Percentiles rank a stretch among this genome's conserved stretches.
Conservation (phyloP, 1,140 invertebrate genomes). For the Periplaneta americana region DNA sequence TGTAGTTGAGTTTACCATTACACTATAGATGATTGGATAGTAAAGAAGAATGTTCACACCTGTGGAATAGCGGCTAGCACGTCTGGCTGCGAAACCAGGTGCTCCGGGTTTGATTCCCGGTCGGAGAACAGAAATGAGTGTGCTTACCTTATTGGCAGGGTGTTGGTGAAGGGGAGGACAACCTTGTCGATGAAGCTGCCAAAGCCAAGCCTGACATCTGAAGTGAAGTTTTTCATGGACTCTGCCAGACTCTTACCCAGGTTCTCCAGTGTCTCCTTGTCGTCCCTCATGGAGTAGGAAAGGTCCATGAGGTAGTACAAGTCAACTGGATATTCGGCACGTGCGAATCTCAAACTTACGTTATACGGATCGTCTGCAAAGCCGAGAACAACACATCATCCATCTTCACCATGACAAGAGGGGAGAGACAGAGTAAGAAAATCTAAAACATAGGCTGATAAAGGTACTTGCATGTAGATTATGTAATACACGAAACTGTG, state of each 20-base stretch:
- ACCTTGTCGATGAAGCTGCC: not conserved
- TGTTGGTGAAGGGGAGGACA: not conserved
- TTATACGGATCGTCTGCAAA: not conserved
- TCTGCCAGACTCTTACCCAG: conserved; percentile 57
- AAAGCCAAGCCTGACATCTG: not conserved
- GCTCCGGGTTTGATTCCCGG: too few relatives aligned
- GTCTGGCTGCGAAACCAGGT: too few relatives aligned
- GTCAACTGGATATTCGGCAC: conserved; percentile 71
- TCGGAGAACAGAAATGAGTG: too few relatives aligned
- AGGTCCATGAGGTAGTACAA: conserved; percentile 90
- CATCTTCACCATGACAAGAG: not conserved
- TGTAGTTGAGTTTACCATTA: too few relatives aligned
- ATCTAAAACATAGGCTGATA: too few relatives aligned
- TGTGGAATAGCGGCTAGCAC: too few relatives aligned
- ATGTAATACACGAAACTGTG: too few relatives aligned
- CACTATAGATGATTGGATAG: too few relatives aligned
- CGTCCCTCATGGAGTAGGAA: conserved; percentile 83
- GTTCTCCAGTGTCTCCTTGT: conserved; percentile 70
- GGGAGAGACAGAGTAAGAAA: too few relatives aligned
- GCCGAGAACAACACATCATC: not conserved
- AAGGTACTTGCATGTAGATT: too few relatives aligned
- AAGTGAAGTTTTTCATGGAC: not conserved
- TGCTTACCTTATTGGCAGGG: conserved; percentile 32
- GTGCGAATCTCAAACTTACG: not conserved
- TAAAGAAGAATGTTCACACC: too few relatives aligned